These are phyloP conservation scores for Acanthurus lineatus DNA, from an alignment of 2,797 vertebrate genomes.

Conservation along the genomic window DNA sequence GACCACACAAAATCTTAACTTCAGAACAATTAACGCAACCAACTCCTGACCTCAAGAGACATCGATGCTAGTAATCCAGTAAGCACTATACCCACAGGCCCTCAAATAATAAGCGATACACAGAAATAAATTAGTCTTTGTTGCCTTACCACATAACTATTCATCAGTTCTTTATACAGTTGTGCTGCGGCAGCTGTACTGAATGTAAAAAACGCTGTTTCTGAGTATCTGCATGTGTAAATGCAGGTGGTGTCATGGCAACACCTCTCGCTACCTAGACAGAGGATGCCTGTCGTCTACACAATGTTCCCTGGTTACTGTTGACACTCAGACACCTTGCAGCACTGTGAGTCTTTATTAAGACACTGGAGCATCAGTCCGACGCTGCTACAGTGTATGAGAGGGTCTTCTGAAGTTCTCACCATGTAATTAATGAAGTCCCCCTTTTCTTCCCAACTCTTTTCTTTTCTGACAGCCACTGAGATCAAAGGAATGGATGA, in stretches of 20 bases:
- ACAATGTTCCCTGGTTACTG: conserved; percentile 35
- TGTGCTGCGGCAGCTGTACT: conserved; percentile 9
- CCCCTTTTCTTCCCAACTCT: conserved; percentile 7
- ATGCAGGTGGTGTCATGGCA: conserved; percentile 42
- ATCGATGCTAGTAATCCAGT: not conserved
- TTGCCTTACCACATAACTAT: conserved; percentile 31
- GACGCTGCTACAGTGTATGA: conserved; percentile 36
- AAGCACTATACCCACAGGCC: not conserved
- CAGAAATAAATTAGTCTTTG: conserved; percentile 14
- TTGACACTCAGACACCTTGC: conserved; percentile 46
- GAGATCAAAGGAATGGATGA: conserved; percentile 33
- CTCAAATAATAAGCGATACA: conserved; percentile 18
- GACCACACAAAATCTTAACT: not conserved
- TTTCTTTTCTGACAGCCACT: conserved; percentile 19
- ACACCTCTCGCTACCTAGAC: conserved; percentile 32
- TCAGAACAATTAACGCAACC: not conserved
- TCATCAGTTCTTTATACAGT: conserved; percentile 20
- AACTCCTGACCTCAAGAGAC: conserved; percentile 3
- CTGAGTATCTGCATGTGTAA: conserved; percentile 27
- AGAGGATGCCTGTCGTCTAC: conserved; percentile 13
- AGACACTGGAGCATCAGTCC: conserved; percentile 45
- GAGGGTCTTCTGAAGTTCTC: conserved; percentile 50
- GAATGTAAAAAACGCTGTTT: conserved; percentile 25
- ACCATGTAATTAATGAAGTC: conserved; percentile 72
- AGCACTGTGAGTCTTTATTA: conserved; percentile 70